Percentiles rank a stretch among this genome's conserved stretches.
Conservation (phyloP, 2,113 vertebrate species). For the Eonycteris spelaea region DNA sequence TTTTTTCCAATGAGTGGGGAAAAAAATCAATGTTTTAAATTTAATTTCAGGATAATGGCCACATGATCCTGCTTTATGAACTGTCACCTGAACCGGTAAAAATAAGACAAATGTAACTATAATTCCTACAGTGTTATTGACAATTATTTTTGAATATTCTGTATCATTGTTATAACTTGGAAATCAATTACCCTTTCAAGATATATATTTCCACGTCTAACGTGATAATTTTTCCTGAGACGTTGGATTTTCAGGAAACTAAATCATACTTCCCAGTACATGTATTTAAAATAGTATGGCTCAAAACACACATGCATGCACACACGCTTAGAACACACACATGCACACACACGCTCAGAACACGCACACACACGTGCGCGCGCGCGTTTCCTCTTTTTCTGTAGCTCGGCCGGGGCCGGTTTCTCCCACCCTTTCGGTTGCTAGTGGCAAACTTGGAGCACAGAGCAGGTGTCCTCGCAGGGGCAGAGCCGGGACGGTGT, state of each 20-base stretch:
- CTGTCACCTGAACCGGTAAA: not conserved
- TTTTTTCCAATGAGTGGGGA: not conserved
- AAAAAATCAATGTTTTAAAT: not conserved
- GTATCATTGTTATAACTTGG: not conserved
- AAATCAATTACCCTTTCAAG: not conserved
- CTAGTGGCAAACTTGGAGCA: conserved; percentile 75
- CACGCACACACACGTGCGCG: too few species aligned
- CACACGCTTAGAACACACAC: too few species aligned
- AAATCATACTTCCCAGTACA: not conserved
- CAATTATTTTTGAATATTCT: not conserved
- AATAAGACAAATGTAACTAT: not conserved
- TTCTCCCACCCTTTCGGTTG: conserved; percentile 65
- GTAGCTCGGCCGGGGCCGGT: conserved; percentile 47
- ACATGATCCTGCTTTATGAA: not conserved
- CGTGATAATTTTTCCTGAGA: not conserved
- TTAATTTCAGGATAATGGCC: not conserved
- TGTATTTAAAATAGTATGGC: not conserved
- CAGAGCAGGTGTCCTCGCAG: not conserved
- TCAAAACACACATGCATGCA: not conserved
- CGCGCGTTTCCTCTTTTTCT: not conserved
- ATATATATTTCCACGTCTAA: not conserved
- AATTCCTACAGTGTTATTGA: not conserved
- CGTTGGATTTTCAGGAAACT: not conserved
- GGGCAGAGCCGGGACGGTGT: too few species aligned
- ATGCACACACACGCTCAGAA: too few species aligned